Evolutionary conservation across 1,140 invertebrate genomes (phyloP).

Genomic region (Apis cerana): DNA sequence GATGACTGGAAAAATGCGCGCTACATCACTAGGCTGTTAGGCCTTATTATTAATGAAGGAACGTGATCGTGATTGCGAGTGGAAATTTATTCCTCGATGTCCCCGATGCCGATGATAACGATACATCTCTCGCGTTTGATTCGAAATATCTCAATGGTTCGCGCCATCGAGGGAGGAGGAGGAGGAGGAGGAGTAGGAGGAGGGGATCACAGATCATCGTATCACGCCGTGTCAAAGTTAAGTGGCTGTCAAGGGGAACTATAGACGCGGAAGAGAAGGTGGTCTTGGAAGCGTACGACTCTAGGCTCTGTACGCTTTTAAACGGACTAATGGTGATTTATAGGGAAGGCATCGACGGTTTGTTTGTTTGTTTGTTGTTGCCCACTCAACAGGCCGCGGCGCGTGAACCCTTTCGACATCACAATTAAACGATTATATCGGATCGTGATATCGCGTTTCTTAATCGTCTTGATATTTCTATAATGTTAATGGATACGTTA

Average conservation of each 20-base stretch:
- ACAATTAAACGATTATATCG: conserved; percentile 22
- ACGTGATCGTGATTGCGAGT: background rate
- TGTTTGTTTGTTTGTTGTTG: conserved; percentile 5
- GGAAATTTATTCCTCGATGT: conserved; percentile 36
- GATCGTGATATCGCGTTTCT: background rate
- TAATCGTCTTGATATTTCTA: background rate
- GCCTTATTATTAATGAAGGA: conserved; percentile 23
- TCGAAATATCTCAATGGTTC: conserved; percentile 30
- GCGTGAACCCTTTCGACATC: conserved; percentile 8
- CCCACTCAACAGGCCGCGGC: background rate
- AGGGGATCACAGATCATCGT: conserved; percentile 27
- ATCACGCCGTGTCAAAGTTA: conserved; percentile 6
- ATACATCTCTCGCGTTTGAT: conserved; percentile 33
- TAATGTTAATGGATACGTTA: background rate
- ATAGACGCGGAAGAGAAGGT: conserved; percentile 37
- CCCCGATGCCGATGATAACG: conserved; percentile 23
- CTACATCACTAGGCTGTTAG: background rate
- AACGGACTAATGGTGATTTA: conserved; percentile 45
- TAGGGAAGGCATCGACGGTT: conserved; percentile 22
- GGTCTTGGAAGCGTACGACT: background rate
- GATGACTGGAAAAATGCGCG: background rate
- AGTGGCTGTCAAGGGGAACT: conserved; percentile 31
- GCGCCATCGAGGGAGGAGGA: no score
- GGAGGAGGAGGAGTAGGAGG: no score
- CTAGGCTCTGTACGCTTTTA: conserved; percentile 20